Base-by-base conservation (phyloP, 2,888 invertebrate species). In the Microdon myrmicae region DNA sequence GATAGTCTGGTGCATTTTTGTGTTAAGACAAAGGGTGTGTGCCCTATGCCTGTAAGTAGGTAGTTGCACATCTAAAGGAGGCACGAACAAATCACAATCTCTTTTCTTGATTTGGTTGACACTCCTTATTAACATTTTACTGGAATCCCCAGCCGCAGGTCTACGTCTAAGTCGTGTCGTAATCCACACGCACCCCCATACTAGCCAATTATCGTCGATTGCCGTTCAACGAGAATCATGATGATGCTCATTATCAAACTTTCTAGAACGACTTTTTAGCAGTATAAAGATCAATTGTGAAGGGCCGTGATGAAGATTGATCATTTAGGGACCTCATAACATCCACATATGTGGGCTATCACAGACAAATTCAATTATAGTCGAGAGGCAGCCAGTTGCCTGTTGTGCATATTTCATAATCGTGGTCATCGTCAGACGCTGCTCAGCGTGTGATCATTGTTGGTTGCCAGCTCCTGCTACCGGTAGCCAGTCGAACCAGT, bases 241-340 rank as follows among this genome's bases (percentile, higher is more conserved):
- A 14, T 26, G 32, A 38, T 16, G 28, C 34, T 25, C 16, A 19
- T 31, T 37, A 31, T 45, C 35, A 16, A 32, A 41, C 35, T 53
- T 32, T 17, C 43, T 43, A 37, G 23, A 28, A 43, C 31, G 5
- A 20, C 19, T n/a, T n/a, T n/a, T n/a, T n/a, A n/a, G n/a, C n/a
- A n/a, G n/a, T n/a, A n/a, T n/a, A 22, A 43, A 12, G 19, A 41
- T 55, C 16, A 37, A n/a, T 60, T 37, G 41, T 39, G 38, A 61
- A 49, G 60, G 60, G 48, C 38, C 48, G 17, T 41, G 43, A 60
- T 43, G 47, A 43, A 48, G 59, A 59, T 59, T 54, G 35, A 59
- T 59, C 38, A 17, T 20, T 6, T 6, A 7, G n/a, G 17, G 14
- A 9, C 20, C 26, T 12, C 8, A 23, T 22, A 20, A 13, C 16